Conservation (phyloP, 2,113 vertebrate species). For the Eulacestoma nigropectus region DNA sequence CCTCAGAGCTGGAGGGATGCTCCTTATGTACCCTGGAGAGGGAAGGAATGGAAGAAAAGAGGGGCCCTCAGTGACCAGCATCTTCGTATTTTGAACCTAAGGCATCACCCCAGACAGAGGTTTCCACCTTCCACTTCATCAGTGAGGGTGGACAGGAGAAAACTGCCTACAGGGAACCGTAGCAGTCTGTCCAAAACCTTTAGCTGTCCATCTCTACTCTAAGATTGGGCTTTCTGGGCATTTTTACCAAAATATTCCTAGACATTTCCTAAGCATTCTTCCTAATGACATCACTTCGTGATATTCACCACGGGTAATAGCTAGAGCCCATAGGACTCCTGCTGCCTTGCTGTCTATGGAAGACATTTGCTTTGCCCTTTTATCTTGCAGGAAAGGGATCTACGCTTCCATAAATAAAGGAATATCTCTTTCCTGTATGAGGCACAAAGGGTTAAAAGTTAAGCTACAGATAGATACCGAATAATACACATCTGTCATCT, state of each 20-base stretch:
- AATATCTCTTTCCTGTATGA: background rate
- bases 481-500: conserved; percentile 96
- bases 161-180: background rate
- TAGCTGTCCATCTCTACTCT: background rate
- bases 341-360: background rate
- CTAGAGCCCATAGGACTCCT: background rate
- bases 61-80: background rate
- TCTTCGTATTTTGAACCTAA: no score
- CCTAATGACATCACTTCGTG: background rate
- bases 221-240: background rate
- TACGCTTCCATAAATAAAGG: background rate
- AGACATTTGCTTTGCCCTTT: background rate
- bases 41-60: background rate
- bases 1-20: background rate
- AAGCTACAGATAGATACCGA: conserved; percentile 76
- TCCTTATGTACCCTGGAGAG: background rate
- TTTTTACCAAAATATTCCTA: background rate
- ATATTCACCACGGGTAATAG: background rate
- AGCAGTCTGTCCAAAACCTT: background rate
- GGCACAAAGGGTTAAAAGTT: background rate
- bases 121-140: background rate
- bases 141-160: background rate
- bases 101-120: no score
- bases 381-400: background rate
- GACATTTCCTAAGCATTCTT: background rate